These are phyloP conservation scores for Orchestia grillus DNA, from an alignment of 1,140 invertebrate genomes.

Conservation along the genomic window DNA sequence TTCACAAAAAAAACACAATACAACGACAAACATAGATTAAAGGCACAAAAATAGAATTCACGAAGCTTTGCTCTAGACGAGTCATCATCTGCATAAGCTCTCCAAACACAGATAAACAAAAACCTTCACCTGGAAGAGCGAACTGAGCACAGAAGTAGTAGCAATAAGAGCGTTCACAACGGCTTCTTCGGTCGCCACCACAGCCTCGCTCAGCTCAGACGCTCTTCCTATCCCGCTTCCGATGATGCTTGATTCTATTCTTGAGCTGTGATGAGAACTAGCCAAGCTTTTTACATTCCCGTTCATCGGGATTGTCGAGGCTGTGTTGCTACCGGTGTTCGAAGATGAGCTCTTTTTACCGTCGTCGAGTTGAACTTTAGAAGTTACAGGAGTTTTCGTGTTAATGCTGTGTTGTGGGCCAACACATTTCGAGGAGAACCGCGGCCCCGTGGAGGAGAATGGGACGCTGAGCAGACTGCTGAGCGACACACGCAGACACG, in stretches of 20 bases:
- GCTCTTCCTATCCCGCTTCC: neutral
- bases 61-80: neutral
- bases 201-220: neutral
- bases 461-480: neutral
- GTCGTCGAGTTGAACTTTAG: neutral
- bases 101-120: neutral
- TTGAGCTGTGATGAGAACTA: neutral
- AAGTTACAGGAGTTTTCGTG: neutral
- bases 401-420: neutral
- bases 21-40: neutral
- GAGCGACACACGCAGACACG: neutral
- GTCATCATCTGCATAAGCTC: neutral
- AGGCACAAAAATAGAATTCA: neutral
- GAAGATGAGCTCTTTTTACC: neutral
- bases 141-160: neutral
- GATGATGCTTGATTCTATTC: neutral
- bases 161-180: neutral
- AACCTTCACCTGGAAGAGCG: neutral
- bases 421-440: neutral
- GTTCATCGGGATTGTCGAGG: neutral
- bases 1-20: neutral
- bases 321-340: neutral
- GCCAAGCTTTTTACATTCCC: neutral
- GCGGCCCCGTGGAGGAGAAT: neutral
- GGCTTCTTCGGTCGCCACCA: neutral